Evolutionary conservation across 2,888 invertebrate species (phyloP).

Genomic region (Drosophila neonasuta): DNA sequence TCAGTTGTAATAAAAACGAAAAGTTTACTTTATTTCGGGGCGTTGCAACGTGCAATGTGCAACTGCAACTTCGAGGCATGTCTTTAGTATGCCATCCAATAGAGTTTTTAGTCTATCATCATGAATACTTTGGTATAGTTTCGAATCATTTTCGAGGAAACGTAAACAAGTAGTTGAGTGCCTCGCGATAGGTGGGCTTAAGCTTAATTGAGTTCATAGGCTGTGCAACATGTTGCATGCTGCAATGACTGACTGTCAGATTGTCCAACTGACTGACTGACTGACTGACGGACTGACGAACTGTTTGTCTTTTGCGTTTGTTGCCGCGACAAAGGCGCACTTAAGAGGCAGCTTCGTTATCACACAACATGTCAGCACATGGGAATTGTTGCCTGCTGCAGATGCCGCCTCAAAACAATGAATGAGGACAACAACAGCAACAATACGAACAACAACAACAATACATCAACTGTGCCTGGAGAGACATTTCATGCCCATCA

Average conservation of each 20-base stretch:
- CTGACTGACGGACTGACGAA: constrained; percentile 3
- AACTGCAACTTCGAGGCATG: constrained; percentile 32
- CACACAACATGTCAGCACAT: constrained; percentile 75
- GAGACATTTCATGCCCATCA: constrained; percentile 76
- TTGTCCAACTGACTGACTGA: constrained; percentile 1
- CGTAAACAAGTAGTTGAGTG: constrained; percentile 49
- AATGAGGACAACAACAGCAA: constrained; percentile 52
- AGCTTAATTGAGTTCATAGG: constrained; percentile 31
- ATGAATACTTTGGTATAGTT: constrained; percentile 43
- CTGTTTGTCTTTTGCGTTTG: constrained; percentile 18
- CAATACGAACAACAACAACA: constrained; percentile 21
- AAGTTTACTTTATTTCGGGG: constrained; percentile 38
- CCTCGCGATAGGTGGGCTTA: constrained; percentile 1
- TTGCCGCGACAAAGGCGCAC: constrained; percentile 61
- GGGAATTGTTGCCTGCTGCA: constrained; percentile 64
- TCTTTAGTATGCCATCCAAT: neutral
- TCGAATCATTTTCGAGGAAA: constrained; percentile 25
- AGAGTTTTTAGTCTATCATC: constrained; percentile 39
- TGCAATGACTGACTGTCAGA: neutral
- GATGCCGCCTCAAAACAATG: constrained; percentile 65
- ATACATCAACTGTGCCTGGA: constrained; percentile 38
- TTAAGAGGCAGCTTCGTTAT: constrained; percentile 66
- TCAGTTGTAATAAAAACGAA: constrained; percentile 72
- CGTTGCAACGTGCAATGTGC: constrained; percentile 27
- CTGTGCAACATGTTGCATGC: constrained; percentile 27